Base-by-base conservation (phyloP, 1,140 invertebrate species). In the Cotesia glomerata region DNA sequence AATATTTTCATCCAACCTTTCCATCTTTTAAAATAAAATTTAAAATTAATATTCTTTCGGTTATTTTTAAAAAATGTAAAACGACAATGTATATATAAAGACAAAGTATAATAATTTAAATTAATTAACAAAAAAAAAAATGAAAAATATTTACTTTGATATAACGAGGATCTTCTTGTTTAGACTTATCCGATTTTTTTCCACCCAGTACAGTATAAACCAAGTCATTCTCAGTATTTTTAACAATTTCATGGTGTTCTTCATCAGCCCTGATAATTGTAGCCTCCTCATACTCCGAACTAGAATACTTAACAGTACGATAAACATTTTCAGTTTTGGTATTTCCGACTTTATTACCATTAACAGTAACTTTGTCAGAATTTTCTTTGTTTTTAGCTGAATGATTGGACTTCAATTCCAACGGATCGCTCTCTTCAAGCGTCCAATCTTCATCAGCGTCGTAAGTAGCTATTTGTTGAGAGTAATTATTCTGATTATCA, bases 191-290 rank as follows among this genome's bases (percentile, higher is more conserved):
- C 59, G 78, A 78, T 56, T 87, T 87, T 52, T 86, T 87, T 39
- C 84, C 80, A n/a, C 82, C 83, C 35, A 87, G 76, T 13, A 87
- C 85, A 4, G 86, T 87, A 35, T 87, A 87, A 18, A 87, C 79
- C 26, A 87, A 72, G 79, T 87, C 82, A 67, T 87, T 84, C 35
- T 87, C 86, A 4, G 79, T 63, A 80, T 81, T 84, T 39, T 87
- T 81, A 1, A 87, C 75, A 68, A 85, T 84, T 64, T 84, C 83
- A 62, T 85, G 76, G 34, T 70, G 76, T 64, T 61, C 78, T 49
- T 74, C 80, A 35, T 80, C 79, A 66, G 77, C 0, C 51, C 63
- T 49, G 16, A 16, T 14, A 63, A 9, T 45, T 11, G 3, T 7
- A 49, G 13, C 36, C 56, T 67, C 18, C 3, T 62, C 35, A 26